A percentile compares a stretch with the other conserved stretches of the same genome.
These are phyloP conservation scores for Acanthococcus lagerstroemiae DNA, from an alignment of 2,888 invertebrate genomes.

Conservation along the genomic window DNA sequence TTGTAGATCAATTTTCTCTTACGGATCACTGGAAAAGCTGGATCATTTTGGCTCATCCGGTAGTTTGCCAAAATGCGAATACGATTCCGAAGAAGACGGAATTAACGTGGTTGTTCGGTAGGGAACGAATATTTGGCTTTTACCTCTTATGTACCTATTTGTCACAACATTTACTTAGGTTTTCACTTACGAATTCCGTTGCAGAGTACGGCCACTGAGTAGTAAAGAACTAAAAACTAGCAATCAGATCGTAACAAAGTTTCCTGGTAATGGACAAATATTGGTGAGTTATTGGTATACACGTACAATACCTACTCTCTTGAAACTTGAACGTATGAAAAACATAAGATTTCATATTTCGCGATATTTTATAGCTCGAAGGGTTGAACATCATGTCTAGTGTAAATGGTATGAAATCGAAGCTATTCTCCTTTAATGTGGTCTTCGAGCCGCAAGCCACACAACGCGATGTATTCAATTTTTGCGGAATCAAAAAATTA, in stretches of 20 bases:
- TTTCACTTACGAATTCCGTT: no score
- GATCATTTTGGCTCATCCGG: conserved; percentile 15
- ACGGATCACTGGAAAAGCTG: conserved; percentile 1
- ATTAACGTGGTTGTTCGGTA: conserved; percentile 25
- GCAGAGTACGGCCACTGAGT: conserved; percentile 71
- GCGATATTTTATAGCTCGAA: conserved; percentile 31
- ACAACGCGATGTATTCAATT: conserved; percentile 73
- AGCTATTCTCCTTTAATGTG: conserved; percentile 88
- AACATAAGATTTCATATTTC: background rate
- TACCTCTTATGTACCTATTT: no score
- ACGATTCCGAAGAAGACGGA: conserved; percentile 4
- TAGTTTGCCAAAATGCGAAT: conserved; percentile 7
- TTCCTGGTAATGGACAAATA: conserved; percentile 83
- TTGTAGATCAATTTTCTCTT: conserved; percentile 13
- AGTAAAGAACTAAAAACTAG: conserved; percentile 59
- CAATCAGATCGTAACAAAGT: conserved; percentile 62
- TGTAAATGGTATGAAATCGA: conserved; percentile 57
- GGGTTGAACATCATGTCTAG: conserved; percentile 35
- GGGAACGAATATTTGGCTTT: background rate
- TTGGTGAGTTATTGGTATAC: no score
- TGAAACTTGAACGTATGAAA: no score
- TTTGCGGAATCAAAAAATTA: conserved; percentile 78
- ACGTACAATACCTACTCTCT: no score
- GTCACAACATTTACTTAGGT: no score
- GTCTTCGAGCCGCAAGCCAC: conserved; percentile 87